Evolutionary conservation across 37 sponge, comb jelly and placozoan genomes (phyloP).

Genomic region (Oscarella lobularis): DNA sequence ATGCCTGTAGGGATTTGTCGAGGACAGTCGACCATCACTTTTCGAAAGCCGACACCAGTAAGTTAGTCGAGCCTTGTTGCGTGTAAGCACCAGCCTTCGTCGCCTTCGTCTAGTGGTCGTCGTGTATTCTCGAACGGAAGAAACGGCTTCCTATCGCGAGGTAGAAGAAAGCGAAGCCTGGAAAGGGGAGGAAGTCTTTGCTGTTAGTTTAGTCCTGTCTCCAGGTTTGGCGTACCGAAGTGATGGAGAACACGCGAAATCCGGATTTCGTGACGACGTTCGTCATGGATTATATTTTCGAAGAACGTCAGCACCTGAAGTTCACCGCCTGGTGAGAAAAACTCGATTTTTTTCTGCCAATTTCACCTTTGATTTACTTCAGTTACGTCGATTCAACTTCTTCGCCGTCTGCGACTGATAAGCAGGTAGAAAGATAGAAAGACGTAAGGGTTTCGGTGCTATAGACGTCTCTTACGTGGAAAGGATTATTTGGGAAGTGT

Average conservation of each 20-base stretch:
- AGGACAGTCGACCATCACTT: no score
- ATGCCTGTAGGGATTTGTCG: no score
- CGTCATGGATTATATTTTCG: neutral
- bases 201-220: neutral
- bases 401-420: no score
- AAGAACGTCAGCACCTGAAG: neutral
- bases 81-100: no score
- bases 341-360: no score
- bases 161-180: neutral
- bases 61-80: no score
- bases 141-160: neutral
- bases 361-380: no score
- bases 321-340: no score
- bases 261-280: neutral
- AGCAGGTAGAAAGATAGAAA: neutral
- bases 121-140: neutral
- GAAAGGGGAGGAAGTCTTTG: neutral
- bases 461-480: neutral
- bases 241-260: neutral
- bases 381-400: no score
- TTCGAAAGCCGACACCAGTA: no score
- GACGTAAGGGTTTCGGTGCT: neutral
- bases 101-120: neutral
- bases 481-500: neutral
- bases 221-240: neutral